A percentile compares a stretch with the other conserved stretches of the same genome.
phyloP scores from a whole-genome alignment of 1,140 invertebrate species.

The Zaprionus camerounensis region DNA sequence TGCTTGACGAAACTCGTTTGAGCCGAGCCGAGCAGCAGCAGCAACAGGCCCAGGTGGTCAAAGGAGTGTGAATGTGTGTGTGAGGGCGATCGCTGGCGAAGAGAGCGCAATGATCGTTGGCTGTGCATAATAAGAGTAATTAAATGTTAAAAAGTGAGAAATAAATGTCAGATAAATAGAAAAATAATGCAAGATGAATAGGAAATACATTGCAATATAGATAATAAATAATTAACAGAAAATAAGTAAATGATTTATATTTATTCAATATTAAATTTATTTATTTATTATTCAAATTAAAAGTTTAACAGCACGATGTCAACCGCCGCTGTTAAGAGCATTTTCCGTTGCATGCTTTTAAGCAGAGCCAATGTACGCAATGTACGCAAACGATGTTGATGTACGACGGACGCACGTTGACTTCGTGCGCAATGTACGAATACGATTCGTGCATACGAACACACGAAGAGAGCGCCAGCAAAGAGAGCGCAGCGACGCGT shows the following conservation, averaged over 20 bases:
- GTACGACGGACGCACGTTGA: not conserved
- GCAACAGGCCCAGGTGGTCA: constrained; percentile 16
- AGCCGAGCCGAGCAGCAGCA: not conserved
- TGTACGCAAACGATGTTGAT: not conserved
- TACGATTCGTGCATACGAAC: not conserved
- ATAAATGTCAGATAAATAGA: not conserved
- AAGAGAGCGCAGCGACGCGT: not conserved
- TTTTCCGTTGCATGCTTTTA: constrained; percentile 29
- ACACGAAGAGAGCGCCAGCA: not conserved
- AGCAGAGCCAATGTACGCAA: not conserved
- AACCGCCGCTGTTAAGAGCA: not conserved
- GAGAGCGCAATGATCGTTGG: constrained; percentile 3
- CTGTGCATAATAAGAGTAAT: not conserved
- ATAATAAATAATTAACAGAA: not conserved
- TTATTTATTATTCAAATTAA: not conserved
- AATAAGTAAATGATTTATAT: not conserved
- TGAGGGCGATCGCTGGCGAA: constrained; percentile 8
- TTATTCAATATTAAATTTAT: not conserved
- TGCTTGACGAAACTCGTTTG: not conserved
- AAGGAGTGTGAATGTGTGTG: not conserved
- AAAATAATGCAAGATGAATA: not conserved
- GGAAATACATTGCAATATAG: not conserved
- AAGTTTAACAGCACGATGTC: not conserved
- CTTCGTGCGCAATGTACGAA: not conserved
- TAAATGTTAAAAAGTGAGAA: not conserved